phyloP scores from a whole-genome alignment of 2,113 vertebrate species.

The Delphinus delphis region DNA sequence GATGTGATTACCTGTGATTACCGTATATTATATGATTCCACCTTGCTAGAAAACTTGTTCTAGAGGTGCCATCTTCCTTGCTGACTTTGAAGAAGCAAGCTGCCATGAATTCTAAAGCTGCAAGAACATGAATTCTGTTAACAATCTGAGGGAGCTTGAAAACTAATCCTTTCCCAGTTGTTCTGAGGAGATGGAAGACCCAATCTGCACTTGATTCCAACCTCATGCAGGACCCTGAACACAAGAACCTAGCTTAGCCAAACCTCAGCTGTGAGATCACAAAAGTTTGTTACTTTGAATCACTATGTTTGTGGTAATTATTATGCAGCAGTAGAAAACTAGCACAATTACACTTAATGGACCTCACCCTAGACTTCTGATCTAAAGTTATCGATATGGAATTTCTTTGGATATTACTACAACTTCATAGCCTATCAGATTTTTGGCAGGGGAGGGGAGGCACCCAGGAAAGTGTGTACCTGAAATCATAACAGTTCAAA shows the following conservation, averaged over 20 bases:
- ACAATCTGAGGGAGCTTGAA: not conserved
- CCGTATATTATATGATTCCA: not conserved
- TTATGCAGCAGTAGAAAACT: not conserved
- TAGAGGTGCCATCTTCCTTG: not conserved
- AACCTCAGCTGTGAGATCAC: not conserved
- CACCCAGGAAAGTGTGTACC: not conserved
- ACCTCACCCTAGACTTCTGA: not conserved
- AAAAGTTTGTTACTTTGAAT: not conserved
- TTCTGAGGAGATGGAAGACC: not conserved
- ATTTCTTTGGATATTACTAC: not conserved
- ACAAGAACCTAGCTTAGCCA: not conserved
- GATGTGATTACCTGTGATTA: not conserved
- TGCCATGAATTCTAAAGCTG: not conserved
- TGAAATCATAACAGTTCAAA: not conserved
- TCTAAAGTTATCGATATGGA: not conserved
- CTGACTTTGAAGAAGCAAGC: not conserved
- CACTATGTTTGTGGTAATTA: not conserved
- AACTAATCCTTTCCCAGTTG: not conserved
- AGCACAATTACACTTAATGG: not conserved
- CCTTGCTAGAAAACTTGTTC: not conserved
- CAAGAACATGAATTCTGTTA: not conserved
- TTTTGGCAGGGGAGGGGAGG: not conserved
- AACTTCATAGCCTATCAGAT: not conserved
- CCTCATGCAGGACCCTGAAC: not conserved
- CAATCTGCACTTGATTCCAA: not conserved